Conservation (phyloP, 2,113 vertebrate species). For the Platichthys flesus region DNA sequence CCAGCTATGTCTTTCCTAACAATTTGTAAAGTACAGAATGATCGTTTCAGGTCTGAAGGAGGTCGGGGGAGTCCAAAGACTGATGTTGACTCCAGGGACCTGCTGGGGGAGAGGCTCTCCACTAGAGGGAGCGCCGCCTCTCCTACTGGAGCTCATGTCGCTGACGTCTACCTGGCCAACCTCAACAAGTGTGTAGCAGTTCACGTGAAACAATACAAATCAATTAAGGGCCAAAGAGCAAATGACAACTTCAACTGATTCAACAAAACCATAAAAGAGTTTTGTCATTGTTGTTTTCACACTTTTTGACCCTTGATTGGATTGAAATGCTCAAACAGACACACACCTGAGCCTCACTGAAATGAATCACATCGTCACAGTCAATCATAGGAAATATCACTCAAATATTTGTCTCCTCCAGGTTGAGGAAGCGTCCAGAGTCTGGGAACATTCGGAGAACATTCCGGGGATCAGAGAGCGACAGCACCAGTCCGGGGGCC, state of each 20-base stretch:
- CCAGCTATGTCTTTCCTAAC: neutral
- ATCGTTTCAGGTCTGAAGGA: constrained; percentile 86
- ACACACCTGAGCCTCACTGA: too few species aligned
- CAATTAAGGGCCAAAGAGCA: neutral
- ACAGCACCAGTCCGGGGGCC: constrained; percentile 79
- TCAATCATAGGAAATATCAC: neutral
- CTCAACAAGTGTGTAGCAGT: constrained; percentile 92
- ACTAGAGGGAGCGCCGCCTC: constrained; percentile 91
- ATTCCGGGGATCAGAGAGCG: constrained; percentile 89
- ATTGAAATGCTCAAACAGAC: too few species aligned
- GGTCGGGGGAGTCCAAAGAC: constrained; percentile 94
- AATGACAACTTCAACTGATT: neutral
- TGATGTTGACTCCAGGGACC: constrained; percentile 87
- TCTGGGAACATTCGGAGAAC: constrained; percentile 90
- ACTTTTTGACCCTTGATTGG: too few species aligned
- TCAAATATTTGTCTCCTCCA: constrained; percentile 65
- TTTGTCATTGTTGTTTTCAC: neutral
- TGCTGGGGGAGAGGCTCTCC: constrained; percentile 92
- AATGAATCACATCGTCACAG: neutral
- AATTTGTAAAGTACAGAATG: neutral
- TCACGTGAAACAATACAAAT: neutral
- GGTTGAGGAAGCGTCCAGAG: constrained; percentile 94
- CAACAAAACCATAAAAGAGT: neutral
- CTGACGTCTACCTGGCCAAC: constrained; percentile 98
- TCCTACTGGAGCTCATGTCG: constrained; percentile 94